Conservation (phyloP, 2,113 vertebrate genomes). For the Cariama cristata region DNA sequence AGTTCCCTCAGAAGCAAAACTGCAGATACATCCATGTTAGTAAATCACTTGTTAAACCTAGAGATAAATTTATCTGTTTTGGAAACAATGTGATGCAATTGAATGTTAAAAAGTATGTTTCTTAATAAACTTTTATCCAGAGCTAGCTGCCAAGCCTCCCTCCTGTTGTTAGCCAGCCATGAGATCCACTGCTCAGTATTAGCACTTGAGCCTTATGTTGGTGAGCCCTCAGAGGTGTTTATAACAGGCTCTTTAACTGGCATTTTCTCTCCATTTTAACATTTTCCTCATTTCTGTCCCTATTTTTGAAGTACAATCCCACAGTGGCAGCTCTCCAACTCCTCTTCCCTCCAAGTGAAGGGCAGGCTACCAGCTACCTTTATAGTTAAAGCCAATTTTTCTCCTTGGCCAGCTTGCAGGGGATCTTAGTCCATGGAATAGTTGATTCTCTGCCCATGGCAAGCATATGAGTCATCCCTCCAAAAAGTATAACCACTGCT, state of each 20-base stretch:
- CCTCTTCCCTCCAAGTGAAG: slow-evolving; percentile 54
- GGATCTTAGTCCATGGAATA: slow-evolving; percentile 56
- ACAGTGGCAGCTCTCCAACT: slow-evolving; percentile 36
- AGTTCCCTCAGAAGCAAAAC: background rate
- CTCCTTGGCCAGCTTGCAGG: slow-evolving; percentile 50
- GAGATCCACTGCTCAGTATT: background rate
- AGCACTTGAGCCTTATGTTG: background rate
- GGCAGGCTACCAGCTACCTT: slow-evolving; percentile 64
- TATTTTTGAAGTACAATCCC: slow-evolving; percentile 29
- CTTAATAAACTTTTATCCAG: background rate
- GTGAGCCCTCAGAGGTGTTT: slow-evolving; percentile 6
- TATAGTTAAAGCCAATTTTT: slow-evolving; percentile 55
- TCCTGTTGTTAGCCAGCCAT: background rate
- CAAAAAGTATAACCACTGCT: slow-evolving; percentile 35
- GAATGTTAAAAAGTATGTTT: background rate
- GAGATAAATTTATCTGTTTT: background rate
- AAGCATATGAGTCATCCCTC: slow-evolving; percentile 30
- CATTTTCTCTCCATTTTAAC: slow-evolving; percentile 28
- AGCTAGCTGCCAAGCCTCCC: background rate
- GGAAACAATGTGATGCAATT: background rate
- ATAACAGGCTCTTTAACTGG: background rate
- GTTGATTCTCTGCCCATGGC: slow-evolving; percentile 54
- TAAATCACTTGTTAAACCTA: background rate
- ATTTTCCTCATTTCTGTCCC: slow-evolving; percentile 55
- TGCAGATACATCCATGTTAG: background rate